These are phyloP conservation scores for Melanophora roralis DNA, from an alignment of 2,888 invertebrate genomes.

Conservation along the genomic window DNA sequence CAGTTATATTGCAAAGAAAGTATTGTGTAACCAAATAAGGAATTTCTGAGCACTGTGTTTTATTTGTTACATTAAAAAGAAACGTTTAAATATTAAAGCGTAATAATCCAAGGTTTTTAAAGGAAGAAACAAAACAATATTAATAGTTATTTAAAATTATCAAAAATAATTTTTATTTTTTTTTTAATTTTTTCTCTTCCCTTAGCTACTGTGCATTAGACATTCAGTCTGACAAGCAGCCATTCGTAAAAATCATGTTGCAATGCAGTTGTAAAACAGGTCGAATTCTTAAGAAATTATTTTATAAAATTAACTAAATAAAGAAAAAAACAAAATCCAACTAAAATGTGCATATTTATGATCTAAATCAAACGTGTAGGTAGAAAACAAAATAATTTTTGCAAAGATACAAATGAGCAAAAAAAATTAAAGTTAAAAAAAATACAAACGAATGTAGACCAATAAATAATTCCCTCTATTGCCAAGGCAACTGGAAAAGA, in stretches of 20 bases:
- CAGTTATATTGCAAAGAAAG: too few species aligned
- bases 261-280: constrained; percentile 30
- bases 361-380: constrained; percentile 28
- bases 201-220: constrained; percentile 13
- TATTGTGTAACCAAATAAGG: too few species aligned
- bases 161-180: too few species aligned
- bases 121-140: too few species aligned
- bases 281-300: constrained; percentile 55
- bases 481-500: not conserved
- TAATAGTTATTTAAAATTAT: too few species aligned
- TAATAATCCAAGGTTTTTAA: too few species aligned
- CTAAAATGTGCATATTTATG: constrained; percentile 37
- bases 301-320: constrained; percentile 30
- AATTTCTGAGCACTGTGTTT: too few species aligned
- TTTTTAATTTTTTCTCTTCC: not conserved
- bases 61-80: too few species aligned
- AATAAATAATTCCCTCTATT: constrained; percentile 18
- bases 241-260: not conserved
- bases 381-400: constrained; percentile 6
- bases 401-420: not conserved
- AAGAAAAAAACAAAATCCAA: constrained; percentile 24
- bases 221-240: not conserved
- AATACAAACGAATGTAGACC: not conserved
- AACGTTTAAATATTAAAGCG: too few species aligned
- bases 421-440: too few species aligned